phyloP scores from a whole-genome alignment of 2,113 vertebrate genomes.

The Noturus placidus region DNA sequence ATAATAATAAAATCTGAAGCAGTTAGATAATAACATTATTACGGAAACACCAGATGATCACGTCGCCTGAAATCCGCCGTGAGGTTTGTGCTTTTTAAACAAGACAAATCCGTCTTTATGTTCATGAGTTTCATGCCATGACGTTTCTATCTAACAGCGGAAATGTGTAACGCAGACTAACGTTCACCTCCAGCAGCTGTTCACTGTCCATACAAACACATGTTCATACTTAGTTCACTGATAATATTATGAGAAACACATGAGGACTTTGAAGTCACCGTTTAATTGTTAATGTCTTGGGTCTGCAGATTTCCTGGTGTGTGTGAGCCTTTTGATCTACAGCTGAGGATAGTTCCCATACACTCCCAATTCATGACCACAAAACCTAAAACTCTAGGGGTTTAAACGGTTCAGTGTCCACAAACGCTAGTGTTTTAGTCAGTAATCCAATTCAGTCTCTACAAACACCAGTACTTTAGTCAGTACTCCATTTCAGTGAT shows the following conservation, averaged over 20 bases:
- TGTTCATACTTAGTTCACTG: not conserved
- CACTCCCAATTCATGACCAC: not conserved
- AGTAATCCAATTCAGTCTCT: not conserved
- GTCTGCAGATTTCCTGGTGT: conserved; percentile 14
- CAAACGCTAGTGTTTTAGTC: no score
- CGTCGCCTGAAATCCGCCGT: not conserved
- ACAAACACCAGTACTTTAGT: not conserved
- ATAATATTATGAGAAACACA: not conserved
- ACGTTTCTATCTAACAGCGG: not conserved
- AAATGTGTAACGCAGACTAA: conserved; percentile 2
- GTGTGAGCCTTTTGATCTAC: conserved; percentile 6
- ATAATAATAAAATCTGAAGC: not conserved
- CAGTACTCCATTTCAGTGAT: no score
- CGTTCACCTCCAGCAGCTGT: conserved; percentile 32
- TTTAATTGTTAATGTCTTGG: not conserved
- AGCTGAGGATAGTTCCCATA: conserved; percentile 19
- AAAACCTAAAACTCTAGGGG: not conserved
- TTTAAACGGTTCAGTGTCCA: not conserved
- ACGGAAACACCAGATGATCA: not conserved
- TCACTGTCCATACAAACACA: conserved; percentile 30
- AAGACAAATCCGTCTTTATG: not conserved
- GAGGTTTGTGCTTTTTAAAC: not conserved
- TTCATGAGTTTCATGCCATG: not conserved
- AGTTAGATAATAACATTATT: not conserved
- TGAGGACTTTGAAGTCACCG: not conserved